Evolutionary conservation across 2,797 vertebrate species (phyloP).

Genomic region (Todus mexicanus): DNA sequence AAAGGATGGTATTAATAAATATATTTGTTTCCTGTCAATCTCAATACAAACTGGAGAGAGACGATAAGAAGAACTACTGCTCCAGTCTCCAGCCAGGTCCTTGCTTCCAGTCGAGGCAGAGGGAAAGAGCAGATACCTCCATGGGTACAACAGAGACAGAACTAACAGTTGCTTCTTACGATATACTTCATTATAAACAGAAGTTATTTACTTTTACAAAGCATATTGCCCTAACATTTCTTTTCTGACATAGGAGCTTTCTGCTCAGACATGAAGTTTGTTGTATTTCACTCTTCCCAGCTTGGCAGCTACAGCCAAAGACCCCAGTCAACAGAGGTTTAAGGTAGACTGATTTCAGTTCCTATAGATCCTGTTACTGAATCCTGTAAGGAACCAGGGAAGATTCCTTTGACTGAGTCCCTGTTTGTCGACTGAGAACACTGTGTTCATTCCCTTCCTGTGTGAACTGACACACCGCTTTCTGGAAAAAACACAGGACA

Average conservation of each 20-base stretch:
- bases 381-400: not conserved
- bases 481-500: not conserved
- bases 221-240: not conserved
- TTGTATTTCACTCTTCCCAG: not conserved
- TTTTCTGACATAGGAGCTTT: not conserved
- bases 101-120: not conserved
- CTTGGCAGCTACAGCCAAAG: not conserved
- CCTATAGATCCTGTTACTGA: not conserved
- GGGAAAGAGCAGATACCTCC: not conserved
- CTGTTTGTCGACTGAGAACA: not conserved
- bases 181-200: not conserved
- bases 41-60: not conserved
- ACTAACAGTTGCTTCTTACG: not conserved
- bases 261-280: not conserved
- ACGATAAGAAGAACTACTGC: not conserved
- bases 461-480: not conserved
- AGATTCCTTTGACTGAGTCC: not conserved
- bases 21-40: conserved; percentile 8
- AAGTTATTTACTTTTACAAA: not conserved
- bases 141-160: not conserved
- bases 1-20: conserved; percentile 15
- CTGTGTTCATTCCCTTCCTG: not conserved
- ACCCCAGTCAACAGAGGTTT: not conserved
- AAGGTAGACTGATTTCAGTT: not conserved
- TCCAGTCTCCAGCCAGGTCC: not conserved